phyloP scores from a whole-genome alignment of 2,113 vertebrate species.

The Microcebus lehilahytsara region DNA sequence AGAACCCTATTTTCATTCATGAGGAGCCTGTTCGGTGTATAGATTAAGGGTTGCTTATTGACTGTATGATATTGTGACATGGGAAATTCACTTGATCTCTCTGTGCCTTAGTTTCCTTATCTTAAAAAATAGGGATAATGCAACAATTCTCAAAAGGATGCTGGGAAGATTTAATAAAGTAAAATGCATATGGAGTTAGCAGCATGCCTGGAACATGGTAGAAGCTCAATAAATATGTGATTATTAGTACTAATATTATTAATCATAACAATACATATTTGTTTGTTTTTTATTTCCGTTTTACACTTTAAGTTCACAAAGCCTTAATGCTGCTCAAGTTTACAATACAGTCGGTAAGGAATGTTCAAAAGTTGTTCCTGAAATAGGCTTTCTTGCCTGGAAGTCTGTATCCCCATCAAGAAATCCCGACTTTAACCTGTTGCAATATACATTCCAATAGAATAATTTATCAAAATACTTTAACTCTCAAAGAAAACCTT shows the following conservation, averaged over 20 bases:
- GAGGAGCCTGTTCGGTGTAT: background rate
- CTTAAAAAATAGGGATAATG: background rate
- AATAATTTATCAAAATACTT: background rate
- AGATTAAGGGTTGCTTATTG: background rate
- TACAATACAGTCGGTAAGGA: background rate
- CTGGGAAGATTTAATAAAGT: background rate
- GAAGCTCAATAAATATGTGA: background rate
- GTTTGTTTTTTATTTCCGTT: background rate
- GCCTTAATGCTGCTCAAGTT: background rate
- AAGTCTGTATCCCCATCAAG: background rate
- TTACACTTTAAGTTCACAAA: background rate
- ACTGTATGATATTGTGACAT: background rate
- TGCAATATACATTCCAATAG: background rate
- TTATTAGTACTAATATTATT: background rate
- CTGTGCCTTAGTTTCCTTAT: background rate
- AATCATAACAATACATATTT: background rate
- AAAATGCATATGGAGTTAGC: background rate
- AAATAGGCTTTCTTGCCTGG: background rate
- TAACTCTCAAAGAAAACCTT: background rate
- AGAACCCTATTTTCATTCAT: background rate
- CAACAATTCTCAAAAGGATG: background rate
- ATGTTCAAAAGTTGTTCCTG: background rate
- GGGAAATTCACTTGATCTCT: background rate
- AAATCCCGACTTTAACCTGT: background rate
- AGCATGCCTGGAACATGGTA: background rate